A percentile compares a stretch with the other conserved stretches of the same genome.
Evolutionary conservation across 2,888 invertebrate species (phyloP).

Genomic region (Cheilosia soror): DNA sequence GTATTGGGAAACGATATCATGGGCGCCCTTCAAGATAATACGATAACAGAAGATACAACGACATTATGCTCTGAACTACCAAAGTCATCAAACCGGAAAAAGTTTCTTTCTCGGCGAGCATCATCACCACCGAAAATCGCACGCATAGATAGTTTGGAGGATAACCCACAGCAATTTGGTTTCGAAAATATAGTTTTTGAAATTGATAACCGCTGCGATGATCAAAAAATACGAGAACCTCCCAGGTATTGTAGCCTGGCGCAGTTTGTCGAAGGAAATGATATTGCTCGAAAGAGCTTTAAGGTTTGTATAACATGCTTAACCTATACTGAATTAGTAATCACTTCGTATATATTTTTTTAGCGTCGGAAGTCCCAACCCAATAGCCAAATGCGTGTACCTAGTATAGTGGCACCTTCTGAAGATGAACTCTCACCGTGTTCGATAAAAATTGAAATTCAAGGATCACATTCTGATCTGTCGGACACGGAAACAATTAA

Average conservation of each 20-base stretch:
- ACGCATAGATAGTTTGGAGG: slow-evolving; percentile 83
- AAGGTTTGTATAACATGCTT: slow-evolving; percentile 82
- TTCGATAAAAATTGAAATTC: slow-evolving; percentile 61
- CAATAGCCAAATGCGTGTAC: slow-evolving; percentile 41
- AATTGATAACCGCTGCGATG: slow-evolving; percentile 84
- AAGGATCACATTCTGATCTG: slow-evolving; percentile 76
- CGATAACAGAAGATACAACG: slow-evolving; percentile 89
- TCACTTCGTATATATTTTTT: slow-evolving; percentile 50
- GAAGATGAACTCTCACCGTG: slow-evolving; percentile 79
- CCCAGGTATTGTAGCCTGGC: slow-evolving; percentile 91
- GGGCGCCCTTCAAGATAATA: slow-evolving; percentile 88
- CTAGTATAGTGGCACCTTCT: slow-evolving; percentile 74
- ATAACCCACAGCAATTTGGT: slow-evolving; percentile 86
- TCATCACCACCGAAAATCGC: slow-evolving; percentile 85
- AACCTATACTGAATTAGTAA: not conserved
- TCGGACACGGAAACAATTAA: slow-evolving; percentile 72
- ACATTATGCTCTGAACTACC: slow-evolving; percentile 85
- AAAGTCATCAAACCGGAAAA: slow-evolving; percentile 76
- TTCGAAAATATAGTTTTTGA: slow-evolving; percentile 90
- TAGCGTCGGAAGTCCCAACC: slow-evolving; percentile 75
- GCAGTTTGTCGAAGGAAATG: slow-evolving; percentile 92
- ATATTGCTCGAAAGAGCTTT: slow-evolving; percentile 91
- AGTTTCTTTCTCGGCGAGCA: slow-evolving; percentile 83
- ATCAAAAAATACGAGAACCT: slow-evolving; percentile 85
- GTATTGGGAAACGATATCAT: slow-evolving; percentile 89